A percentile compares a stretch with the other conserved stretches of the same genome.
Conservation (phyloP, 2,797 vertebrate species). For the Dendrocincla fuliginosa region DNA sequence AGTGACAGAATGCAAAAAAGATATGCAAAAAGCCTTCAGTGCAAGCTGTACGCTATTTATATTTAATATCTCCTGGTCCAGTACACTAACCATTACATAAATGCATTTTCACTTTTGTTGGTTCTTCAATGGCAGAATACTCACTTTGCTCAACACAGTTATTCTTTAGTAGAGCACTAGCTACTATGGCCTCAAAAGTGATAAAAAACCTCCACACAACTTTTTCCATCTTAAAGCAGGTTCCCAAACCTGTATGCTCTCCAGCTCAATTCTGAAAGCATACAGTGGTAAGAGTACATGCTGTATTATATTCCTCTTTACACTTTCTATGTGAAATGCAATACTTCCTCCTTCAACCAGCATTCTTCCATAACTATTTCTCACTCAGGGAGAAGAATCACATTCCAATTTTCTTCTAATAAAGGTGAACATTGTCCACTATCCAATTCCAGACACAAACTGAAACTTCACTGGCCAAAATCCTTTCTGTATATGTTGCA, state of each 20-base stretch:
- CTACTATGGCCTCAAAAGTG: neutral
- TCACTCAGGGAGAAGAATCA: neutral
- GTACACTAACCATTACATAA: neutral
- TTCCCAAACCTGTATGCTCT: neutral
- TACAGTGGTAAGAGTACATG: neutral
- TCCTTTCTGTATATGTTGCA: neutral
- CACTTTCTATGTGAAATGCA: neutral
- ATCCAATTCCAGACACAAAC: neutral
- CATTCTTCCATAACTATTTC: neutral
- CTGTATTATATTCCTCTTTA: neutral
- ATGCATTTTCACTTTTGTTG: neutral
- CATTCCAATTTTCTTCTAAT: neutral
- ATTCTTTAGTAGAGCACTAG: fast-evolving
- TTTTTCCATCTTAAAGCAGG: neutral
- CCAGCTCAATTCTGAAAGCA: neutral
- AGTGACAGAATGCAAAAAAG: neutral
- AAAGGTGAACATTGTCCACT: neutral
- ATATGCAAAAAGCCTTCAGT: neutral
- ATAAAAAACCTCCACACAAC: neutral
- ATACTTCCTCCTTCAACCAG: neutral
- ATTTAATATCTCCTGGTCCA: neutral
- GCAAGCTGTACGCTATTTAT: neutral
- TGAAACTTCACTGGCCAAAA: neutral
- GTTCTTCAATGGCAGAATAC: neutral
- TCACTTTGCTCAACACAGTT: neutral